Evolutionary conservation across 2,113 vertebrate species (phyloP).

Genomic region (Phylloscopus trochilus): DNA sequence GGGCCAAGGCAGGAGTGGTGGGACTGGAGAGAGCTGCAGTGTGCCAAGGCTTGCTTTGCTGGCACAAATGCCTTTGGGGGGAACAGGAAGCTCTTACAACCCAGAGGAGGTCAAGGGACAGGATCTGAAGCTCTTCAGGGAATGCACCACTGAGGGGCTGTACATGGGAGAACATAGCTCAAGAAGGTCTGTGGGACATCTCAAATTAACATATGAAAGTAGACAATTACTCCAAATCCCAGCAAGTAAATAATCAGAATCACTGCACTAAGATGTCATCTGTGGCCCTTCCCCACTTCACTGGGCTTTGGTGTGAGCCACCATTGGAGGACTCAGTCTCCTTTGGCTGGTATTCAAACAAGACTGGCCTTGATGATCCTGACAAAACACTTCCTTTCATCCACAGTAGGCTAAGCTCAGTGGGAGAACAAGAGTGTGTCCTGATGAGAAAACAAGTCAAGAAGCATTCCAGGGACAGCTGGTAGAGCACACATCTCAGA

Average conservation of each 20-base stretch:
- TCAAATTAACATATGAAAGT: neutral
- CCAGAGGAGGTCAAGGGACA: neutral
- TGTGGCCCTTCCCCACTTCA: neutral
- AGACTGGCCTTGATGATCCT: neutral
- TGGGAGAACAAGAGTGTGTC: neutral
- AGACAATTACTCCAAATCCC: neutral
- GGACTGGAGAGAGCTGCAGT: neutral
- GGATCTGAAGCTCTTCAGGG: neutral
- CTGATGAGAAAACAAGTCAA: neutral
- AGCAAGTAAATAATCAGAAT: neutral
- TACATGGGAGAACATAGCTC: neutral
- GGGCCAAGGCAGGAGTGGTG: neutral
- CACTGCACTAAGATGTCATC: neutral
- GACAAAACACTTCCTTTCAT: neutral
- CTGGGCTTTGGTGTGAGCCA: neutral
- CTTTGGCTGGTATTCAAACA: neutral
- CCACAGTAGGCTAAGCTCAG: neutral
- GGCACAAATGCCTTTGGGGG: rapidly evolving
- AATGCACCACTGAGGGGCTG: rapidly evolving
- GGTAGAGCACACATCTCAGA: neutral
- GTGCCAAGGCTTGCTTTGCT: neutral
- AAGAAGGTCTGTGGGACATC: neutral
- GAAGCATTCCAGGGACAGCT: neutral
- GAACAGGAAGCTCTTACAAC: neutral
- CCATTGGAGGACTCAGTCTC: neutral